Evolutionary conservation across 2,797 vertebrate genomes (phyloP).

Genomic region (Cottoperca gobio): DNA sequence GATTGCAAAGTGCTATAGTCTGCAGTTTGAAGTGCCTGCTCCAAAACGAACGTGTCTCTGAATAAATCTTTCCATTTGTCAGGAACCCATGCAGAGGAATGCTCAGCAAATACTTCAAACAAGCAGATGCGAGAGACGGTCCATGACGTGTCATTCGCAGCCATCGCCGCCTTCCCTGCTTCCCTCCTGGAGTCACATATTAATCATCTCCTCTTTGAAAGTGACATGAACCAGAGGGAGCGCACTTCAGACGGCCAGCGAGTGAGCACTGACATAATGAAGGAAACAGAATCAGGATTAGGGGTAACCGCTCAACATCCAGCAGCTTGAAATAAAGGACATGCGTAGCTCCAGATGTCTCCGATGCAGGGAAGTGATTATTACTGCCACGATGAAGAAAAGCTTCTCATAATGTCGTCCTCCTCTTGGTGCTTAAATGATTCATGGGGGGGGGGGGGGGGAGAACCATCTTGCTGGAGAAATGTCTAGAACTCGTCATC

Average conservation of each 20-base stretch:
- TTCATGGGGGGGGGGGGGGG: too few relatives aligned
- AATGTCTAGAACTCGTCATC: conserved; percentile 91
- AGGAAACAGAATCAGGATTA: conserved; percentile 42
- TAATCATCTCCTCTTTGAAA: conserved; percentile 71
- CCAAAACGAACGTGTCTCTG: conserved; percentile 68
- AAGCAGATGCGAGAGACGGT: conserved; percentile 61
- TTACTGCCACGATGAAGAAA: conserved; percentile 40
- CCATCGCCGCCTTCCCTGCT: conserved; percentile 47
- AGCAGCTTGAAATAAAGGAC: conserved; percentile 46
- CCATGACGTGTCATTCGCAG: conserved; percentile 67
- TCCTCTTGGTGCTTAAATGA: conserved; percentile 50
- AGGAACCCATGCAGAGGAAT: conserved; percentile 60
- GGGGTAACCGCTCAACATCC: conserved; percentile 44
- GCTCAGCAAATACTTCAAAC: conserved; percentile 80
- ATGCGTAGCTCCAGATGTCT: conserved; percentile 33
- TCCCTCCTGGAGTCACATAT: conserved; percentile 64
- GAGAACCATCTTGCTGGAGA: conserved; percentile 39
- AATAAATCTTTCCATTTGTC: conserved; percentile 66
- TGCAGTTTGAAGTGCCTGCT: conserved; percentile 76
- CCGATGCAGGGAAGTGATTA: conserved; percentile 41
- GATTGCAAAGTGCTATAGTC: conserved; percentile 59
- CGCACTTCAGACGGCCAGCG: conserved; percentile 45
- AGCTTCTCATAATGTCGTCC: conserved; percentile 25
- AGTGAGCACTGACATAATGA: conserved; percentile 40
- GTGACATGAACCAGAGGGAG: conserved; percentile 62